Percentiles rank a stretch among this genome's conserved stretches.
Conservation (phyloP, 2,888 invertebrate species). For the Oligia strigilis region DNA sequence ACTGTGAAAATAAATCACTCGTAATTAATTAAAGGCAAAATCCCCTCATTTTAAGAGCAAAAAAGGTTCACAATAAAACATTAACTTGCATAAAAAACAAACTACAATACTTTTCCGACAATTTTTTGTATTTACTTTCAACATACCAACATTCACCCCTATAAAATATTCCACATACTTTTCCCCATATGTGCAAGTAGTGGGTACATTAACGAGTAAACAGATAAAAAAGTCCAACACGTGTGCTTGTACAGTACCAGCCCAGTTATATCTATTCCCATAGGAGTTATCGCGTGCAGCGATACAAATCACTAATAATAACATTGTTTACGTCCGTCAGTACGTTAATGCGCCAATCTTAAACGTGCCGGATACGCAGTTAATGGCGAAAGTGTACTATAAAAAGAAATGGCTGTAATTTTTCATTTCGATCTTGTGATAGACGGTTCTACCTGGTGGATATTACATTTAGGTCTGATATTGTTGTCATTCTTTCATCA, state of each 20-base stretch:
- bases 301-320: conserved; percentile 70
- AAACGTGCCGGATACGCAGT: conserved; percentile 62
- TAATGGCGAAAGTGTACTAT: conserved; percentile 57
- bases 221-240: conserved; percentile 72
- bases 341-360: conserved; percentile 65
- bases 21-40: conserved; percentile 6
- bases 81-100: conserved; percentile 22
- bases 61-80: conserved; percentile 15
- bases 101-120: conserved; percentile 8
- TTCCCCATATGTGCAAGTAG: conserved; percentile 40
- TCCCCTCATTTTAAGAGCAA: conserved; percentile 3
- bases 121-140: conserved; percentile 29
- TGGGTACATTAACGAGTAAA: conserved; percentile 55
- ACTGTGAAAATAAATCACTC: conserved; percentile 22
- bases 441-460: conserved; percentile 8
- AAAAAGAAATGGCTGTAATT: conserved; percentile 49
- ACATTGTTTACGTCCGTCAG: conserved; percentile 65
- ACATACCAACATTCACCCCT: conserved; percentile 47
- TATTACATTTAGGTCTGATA: neutral
- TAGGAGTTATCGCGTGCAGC: conserved; percentile 64
- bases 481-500: neutral
- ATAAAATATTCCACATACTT: conserved; percentile 52
- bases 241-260: conserved; percentile 69
- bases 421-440: conserved; percentile 30
- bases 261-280: conserved; percentile 69